These are phyloP conservation scores for Epsilonema sp. DNA, from an alignment of 2,888 invertebrate genomes.

Conservation along the genomic window DNA sequence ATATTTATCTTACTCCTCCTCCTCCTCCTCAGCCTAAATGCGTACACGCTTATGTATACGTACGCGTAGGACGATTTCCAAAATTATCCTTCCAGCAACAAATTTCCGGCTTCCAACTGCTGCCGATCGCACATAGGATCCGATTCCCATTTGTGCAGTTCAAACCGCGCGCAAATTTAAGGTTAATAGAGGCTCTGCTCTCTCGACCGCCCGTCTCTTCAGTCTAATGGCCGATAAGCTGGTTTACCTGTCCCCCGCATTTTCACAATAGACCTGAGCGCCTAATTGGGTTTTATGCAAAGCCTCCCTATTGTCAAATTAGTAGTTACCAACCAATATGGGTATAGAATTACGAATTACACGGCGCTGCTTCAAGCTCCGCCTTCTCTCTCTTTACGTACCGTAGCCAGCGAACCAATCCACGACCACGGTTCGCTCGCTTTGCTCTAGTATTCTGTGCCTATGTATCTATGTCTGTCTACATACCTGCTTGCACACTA, in stretches of 20 bases:
- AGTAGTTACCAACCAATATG: too few species aligned
- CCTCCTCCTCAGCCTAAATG: not conserved
- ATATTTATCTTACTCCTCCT: too few species aligned
- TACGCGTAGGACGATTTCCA: too few species aligned
- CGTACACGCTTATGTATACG: too few species aligned
- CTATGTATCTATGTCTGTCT: too few species aligned
- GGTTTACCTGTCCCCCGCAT: not conserved
- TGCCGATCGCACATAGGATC: not conserved
- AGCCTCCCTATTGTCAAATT: not conserved
- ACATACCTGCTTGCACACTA: too few species aligned
- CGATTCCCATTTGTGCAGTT: not conserved
- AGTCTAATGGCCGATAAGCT: not conserved
- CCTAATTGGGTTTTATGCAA: not conserved
- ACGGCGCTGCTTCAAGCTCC: not conserved
- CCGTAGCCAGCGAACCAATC: not conserved
- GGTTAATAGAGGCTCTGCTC: not conserved
- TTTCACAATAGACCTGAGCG: not conserved
- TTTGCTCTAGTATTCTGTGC: too few species aligned
- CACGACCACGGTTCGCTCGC: too few species aligned
- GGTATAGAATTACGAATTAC: too few species aligned
- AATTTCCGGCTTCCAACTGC: not conserved
- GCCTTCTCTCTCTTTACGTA: not conserved
- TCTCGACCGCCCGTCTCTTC: not conserved
- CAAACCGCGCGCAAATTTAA: not conserved
- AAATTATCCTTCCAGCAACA: not conserved